Percentiles rank a stretch among this genome's conserved stretches.
These are phyloP conservation scores for Electrona antarctica DNA, from an alignment of 2,113 vertebrate genomes.

Conservation along the genomic window DNA sequence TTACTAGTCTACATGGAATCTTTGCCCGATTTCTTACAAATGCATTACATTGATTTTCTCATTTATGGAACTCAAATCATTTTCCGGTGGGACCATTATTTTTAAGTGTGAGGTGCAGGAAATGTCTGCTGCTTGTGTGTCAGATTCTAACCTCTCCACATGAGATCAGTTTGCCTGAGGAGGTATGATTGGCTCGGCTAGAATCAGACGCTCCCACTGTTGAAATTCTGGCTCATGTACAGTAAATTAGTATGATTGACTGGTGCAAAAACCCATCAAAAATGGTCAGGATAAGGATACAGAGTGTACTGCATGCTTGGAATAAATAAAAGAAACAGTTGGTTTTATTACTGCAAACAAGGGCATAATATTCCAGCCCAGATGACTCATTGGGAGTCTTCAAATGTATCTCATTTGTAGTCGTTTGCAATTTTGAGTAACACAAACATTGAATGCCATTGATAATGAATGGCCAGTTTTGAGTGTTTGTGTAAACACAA, in stretches of 20 bases:
- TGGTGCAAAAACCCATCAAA: no score
- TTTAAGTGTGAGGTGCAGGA: slow-evolving; percentile 56
- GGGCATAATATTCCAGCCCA: neutral
- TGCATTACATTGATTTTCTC: no score
- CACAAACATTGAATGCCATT: no score
- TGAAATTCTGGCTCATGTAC: no score
- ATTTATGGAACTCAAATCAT: neutral
- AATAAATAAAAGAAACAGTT: slow-evolving; percentile 10
- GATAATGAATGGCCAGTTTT: no score
- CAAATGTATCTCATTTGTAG: neutral
- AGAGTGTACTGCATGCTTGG: no score
- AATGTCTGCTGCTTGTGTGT: slow-evolving; percentile 57
- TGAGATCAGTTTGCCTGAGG: slow-evolving; percentile 31
- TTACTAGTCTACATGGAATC: neutral
- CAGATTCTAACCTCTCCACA: slow-evolving; percentile 41
- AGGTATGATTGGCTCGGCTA: neutral
- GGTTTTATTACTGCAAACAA: slow-evolving; percentile 1
- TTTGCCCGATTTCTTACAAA: neutral
- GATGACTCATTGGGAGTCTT: neutral
- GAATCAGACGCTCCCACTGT: no score
- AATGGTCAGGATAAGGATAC: no score
- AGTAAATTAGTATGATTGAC: no score
- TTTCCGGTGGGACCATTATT: neutral
- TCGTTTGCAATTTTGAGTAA: neutral
- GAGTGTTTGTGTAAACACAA: no score